These are phyloP conservation scores for Cyanoramphus novaezelandiae DNA, from an alignment of 2,113 vertebrate species.

Conservation along the genomic window DNA sequence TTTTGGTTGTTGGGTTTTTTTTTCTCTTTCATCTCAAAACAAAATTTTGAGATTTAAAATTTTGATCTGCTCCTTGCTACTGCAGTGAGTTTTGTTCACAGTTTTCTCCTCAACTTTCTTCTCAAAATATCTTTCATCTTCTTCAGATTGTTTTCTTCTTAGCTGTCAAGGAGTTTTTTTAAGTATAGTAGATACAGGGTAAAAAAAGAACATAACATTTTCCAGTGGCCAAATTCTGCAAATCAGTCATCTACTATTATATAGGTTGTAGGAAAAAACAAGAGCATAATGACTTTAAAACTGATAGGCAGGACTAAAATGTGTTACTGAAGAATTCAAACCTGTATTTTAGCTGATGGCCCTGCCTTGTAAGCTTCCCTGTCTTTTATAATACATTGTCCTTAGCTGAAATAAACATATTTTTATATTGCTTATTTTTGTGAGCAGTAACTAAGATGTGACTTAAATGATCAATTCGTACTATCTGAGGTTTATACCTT, in stretches of 20 bases:
- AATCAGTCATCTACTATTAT: background rate
- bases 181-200: background rate
- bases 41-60: background rate
- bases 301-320: background rate
- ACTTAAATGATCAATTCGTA: constrained; percentile 11
- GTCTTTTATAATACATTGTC: background rate
- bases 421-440: background rate
- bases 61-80: background rate
- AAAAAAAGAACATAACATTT: background rate
- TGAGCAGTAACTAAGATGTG: background rate
- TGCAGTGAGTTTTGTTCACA: background rate
- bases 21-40: background rate
- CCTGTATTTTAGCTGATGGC: background rate
- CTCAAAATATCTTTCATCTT: background rate
- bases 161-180: background rate
- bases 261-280: background rate
- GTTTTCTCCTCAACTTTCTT: background rate
- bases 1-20: background rate
- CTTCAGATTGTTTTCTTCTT: background rate
- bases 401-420: background rate
- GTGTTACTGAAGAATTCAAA: background rate
- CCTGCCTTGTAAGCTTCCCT: background rate
- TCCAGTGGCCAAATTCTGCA: background rate
- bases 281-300: background rate
- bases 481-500: background rate